phyloP scores from a whole-genome alignment of 35 echinoderm and acorn worm genomes.

The Lytechinus variegatus region DNA sequence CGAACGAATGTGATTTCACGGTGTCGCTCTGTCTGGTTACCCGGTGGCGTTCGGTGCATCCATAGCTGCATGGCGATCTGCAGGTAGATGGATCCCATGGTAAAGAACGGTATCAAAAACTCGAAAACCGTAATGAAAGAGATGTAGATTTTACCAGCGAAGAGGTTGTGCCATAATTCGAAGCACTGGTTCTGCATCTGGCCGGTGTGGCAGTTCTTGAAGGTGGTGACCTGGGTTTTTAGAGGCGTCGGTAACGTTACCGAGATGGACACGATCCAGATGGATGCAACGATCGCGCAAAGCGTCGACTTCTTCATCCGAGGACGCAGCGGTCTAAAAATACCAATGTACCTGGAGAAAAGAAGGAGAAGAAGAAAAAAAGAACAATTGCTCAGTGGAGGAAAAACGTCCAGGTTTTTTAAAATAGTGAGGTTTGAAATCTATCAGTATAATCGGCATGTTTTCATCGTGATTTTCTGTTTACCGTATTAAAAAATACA shows the following conservation, averaged over 20 bases:
- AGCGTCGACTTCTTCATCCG: conserved; percentile 80
- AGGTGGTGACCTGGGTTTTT: neutral
- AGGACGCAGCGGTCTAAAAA: conserved; percentile 90
- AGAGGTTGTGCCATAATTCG: conserved; percentile 70
- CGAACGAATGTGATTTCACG: conserved; percentile 84
- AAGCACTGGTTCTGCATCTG: conserved; percentile 44
- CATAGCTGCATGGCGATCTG: conserved; percentile 83
- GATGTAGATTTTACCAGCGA: conserved; percentile 64
- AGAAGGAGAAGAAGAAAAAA: neutral
- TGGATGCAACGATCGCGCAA: conserved; percentile 60
- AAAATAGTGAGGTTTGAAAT: too few relatives aligned
- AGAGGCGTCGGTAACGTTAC: conserved; percentile 83
- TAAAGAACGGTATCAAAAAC: conserved; percentile 71
- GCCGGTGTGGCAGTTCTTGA: conserved; percentile 37
- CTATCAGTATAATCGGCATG: too few relatives aligned
- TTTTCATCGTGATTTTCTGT: too few relatives aligned
- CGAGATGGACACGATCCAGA: conserved; percentile 77
- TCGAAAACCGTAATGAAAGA: conserved; percentile 69
- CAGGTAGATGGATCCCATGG: conserved; percentile 83
- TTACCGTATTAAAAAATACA: too few relatives aligned
- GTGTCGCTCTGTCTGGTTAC: conserved; percentile 86
- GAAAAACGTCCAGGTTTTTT: neutral
- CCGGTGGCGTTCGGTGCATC: conserved; percentile 82
- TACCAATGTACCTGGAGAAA: conserved; percentile 85
- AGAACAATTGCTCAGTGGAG: neutral